phyloP scores from a whole-genome alignment of 2,797 vertebrate genomes.

The Pseudochromis fuscus region DNA sequence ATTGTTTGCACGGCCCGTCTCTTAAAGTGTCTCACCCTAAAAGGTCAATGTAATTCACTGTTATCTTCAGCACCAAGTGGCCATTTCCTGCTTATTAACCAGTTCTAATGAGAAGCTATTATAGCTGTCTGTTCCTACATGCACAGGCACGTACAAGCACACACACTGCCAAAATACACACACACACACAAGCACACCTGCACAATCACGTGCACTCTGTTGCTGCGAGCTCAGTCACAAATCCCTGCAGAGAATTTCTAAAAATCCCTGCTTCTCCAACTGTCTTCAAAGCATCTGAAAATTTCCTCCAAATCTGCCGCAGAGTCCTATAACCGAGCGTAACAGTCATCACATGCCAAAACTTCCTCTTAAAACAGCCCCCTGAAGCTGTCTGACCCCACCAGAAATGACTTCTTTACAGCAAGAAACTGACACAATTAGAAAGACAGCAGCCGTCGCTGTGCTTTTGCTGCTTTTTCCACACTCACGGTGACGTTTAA shows the following conservation, averaged over 20 bases:
- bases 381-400: constrained; percentile 43
- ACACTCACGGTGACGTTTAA: constrained; percentile 1
- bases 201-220: constrained; percentile 9
- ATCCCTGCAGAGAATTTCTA: constrained; percentile 58
- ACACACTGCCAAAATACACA: background rate
- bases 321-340: constrained; percentile 38
- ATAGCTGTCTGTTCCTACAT: constrained; percentile 29
- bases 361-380: constrained; percentile 26
- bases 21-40: constrained; percentile 46
- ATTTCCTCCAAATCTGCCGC: constrained; percentile 44
- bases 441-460: constrained; percentile 3
- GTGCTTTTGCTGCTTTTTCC: constrained; percentile 16
- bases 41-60: constrained; percentile 64
- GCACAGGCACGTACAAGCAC: constrained; percentile 13
- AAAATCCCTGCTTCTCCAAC: constrained; percentile 42
- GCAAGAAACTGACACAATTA: constrained; percentile 28
- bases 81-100: constrained; percentile 65
- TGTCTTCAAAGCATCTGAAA: constrained; percentile 66
- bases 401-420: constrained; percentile 39
- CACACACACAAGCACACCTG: constrained; percentile 1
- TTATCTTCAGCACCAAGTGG: constrained; percentile 57
- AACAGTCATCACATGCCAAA: constrained; percentile 42
- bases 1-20: constrained; percentile 39
- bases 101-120: constrained; percentile 57
- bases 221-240: constrained; percentile 51